These are phyloP conservation scores for Adelognathus sp. DNA, from an alignment of 2,888 invertebrate genomes.

Conservation along the genomic window DNA sequence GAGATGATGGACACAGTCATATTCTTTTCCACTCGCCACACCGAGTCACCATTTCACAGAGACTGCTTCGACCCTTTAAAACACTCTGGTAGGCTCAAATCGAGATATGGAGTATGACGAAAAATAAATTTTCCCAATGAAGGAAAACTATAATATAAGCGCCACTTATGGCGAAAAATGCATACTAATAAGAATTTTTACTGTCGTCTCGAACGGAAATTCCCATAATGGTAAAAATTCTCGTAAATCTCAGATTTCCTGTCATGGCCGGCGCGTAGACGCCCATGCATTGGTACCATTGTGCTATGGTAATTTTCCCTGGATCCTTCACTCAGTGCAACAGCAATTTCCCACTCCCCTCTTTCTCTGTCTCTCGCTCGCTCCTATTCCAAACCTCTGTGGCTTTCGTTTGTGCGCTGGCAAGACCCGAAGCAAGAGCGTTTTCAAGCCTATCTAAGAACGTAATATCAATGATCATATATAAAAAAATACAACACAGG, in stretches of 20 bases:
- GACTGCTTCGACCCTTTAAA: no score
- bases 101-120: no score
- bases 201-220: no score
- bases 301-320: no score
- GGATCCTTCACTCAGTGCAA: neutral
- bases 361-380: neutral
- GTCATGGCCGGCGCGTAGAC: no score
- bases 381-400: constrained; percentile 21
- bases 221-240: no score
- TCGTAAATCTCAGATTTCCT: no score
- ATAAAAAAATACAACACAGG: neutral
- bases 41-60: neutral
- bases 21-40: neutral
- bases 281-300: no score
- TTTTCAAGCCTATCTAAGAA: constrained; percentile 44
- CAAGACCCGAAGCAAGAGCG: constrained; percentile 52
- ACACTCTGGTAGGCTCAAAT: no score
- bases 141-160: neutral
- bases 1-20: neutral
- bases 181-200: no score
- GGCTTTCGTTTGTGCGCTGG: constrained; percentile 34
- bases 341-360: neutral
- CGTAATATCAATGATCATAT: constrained; percentile 30
- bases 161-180: no score
- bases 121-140: neutral